Base-by-base conservation (phyloP, 2,888 invertebrate genomes). In the Noctua fimbriata region DNA sequence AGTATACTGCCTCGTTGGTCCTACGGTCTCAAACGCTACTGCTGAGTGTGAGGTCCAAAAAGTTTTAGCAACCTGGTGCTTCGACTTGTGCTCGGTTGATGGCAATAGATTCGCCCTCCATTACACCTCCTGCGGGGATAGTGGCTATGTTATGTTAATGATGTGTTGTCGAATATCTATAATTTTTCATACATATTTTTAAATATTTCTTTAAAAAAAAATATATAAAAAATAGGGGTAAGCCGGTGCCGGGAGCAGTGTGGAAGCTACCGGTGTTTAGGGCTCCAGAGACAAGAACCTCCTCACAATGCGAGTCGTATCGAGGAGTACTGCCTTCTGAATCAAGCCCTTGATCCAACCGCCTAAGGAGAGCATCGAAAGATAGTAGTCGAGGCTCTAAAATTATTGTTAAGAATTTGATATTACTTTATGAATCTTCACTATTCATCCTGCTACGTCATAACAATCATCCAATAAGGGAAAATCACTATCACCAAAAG, bases 401-500 rank as follows among this genome's bases (percentile, higher is more conserved):
- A 36, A 36, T 65, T 52, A 77, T 65, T 44, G 6, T 44, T 32
- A n/a, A 28, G 28, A 41, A 24, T 24, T 18, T 18, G 0, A 52
- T 52, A 44, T 47, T 18, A 41, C 7, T 60, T 18, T 36, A 3
- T 47, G 0, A 70, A 41, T 9, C 16, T 28, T 28, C 14, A 24
- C 12, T 18, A 49, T 32, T 2, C 36, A 55, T 78, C 32, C 14
- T 82, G 55, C 47, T 49, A n/a, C 47, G 44, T 70, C 84, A 84
- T 67, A 60, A 60, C 32, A 75, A 67, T 14, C 36, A 76, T 67
- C n/a, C 2, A 47, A 44, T 58, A n/a, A 18, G 28, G 41, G 49
- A 79, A 77, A 72, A 36, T 79, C 65, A 74, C 28, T 58, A 58
- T 69, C 79, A 76, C 32, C 44, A 14, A 67, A 70, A 79, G 67